Evolutionary conservation across 2,113 vertebrate species (phyloP), one percentile per base, ranked within the genome.

Genomic region (Oreamnos americanus): DNA sequence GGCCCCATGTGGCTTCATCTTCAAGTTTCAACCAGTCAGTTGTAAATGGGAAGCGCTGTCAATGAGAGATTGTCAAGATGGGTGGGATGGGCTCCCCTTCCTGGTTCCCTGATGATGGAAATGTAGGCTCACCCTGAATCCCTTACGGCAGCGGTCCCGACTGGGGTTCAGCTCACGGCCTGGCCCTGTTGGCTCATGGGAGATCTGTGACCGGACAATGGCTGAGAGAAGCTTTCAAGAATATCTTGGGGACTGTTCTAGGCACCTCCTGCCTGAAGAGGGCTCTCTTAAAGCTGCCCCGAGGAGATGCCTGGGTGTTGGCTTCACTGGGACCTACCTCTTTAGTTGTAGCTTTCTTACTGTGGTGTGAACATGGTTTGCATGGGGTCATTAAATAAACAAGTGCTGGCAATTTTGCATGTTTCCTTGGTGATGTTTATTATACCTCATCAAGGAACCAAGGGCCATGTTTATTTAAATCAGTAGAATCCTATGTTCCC

Each of bases 331-430:
- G 14, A 74, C 45, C 36, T 62, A 33, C 9, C 28, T 91, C 45
- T 30, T 79, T 74, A 71, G 83, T 51, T 30, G 58, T 15, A 91
- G 49, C 25, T 87, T 89, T 62, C 81, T 74, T 12, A 23, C 28
- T 95, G 49, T 90, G 67, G 62, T 33, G 26, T 93, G 79, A 90
- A 36, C 58, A 85, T 74, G 62, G 82, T 96, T 97, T 93, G 57
- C 82, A 91, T 64, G n/a, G 62, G 64, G 47, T 91, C 71, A 95
- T 95, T 97, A 94, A 97, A 83, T 96, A 98, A 95, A 97, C 33
- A 97, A 94, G 83, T 79, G 28, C 67, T 64, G 53, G 84, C 16
- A 57, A 30, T 85, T 98, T 97, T 98, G 96, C 96, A 76, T 96
- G 90, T 88, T 92, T 97, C 67, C 85, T 97, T 39, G 49, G 90